Conservation (phyloP, 2,888 invertebrate species). For the Eristalinus sepulchralis region DNA sequence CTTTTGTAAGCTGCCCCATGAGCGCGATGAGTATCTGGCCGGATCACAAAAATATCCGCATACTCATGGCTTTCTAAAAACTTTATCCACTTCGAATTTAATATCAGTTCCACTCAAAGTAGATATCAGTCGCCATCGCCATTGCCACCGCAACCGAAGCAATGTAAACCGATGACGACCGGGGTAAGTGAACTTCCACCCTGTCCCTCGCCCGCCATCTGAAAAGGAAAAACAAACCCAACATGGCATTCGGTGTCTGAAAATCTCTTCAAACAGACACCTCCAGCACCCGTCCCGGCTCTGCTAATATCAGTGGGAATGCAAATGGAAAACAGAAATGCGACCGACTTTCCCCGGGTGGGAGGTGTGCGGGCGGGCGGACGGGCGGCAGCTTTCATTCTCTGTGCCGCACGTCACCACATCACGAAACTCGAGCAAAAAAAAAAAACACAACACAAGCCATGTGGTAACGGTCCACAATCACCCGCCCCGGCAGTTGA, state of each 20-base stretch:
- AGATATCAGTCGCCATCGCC: not conserved
- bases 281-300: not conserved
- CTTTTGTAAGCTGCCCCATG: not conserved
- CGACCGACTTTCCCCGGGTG: conserved; percentile 43
- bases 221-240: conserved; percentile 18
- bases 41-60: not conserved
- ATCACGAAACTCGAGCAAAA: conserved; percentile 11
- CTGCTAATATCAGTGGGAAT: conserved; percentile 45
- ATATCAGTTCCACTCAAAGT: not conserved
- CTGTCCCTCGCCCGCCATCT: not conserved
- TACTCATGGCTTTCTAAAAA: not conserved
- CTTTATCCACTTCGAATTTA: not conserved
- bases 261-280: conserved; percentile 35
- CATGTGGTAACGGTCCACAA: conserved; percentile 24
- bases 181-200: conserved; percentile 27
- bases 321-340: conserved; percentile 38
- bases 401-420: conserved; percentile 29
- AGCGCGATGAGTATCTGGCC: not conserved
- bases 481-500: not conserved
- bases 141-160: not conserved
- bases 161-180: not conserved
- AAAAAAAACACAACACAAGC: not conserved
- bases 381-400: not conserved
- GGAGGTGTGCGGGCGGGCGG: not conserved
- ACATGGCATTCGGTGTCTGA: conserved; percentile 31